Percentiles rank a stretch among this genome's conserved stretches.
phyloP scores from a whole-genome alignment of 2,888 invertebrate genomes.

The Spilosoma lubricipeda region DNA sequence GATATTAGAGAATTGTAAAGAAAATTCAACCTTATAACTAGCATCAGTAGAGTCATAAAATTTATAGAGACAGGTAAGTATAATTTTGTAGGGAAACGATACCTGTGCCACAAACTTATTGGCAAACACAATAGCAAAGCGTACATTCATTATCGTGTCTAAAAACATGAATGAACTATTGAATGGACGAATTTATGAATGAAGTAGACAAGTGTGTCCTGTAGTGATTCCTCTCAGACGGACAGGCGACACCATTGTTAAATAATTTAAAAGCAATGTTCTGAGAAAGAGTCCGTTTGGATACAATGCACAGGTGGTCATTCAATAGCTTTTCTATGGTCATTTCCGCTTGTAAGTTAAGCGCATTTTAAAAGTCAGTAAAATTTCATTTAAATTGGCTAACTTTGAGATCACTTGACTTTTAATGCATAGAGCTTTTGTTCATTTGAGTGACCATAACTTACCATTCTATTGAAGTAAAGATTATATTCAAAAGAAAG shows the following conservation, averaged over 20 bases:
- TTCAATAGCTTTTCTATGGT: slow-evolving; percentile 75
- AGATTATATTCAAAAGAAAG: background rate
- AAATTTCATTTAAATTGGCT: slow-evolving; percentile 26
- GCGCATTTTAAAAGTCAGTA: slow-evolving; percentile 49
- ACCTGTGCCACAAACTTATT: slow-evolving; percentile 62
- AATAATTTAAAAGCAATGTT: slow-evolving; percentile 67
- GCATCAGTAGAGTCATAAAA: background rate
- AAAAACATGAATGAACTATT: slow-evolving; percentile 73
- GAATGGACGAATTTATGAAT: slow-evolving; percentile 64
- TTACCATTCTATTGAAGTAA: background rate
- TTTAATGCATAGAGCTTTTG: background rate
- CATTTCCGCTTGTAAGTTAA: slow-evolving; percentile 71
- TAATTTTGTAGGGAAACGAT: slow-evolving; percentile 43
- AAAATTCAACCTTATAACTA: background rate
- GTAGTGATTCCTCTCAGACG: slow-evolving; percentile 65
- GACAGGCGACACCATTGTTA: slow-evolving; percentile 68
- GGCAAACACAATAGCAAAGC: slow-evolving; percentile 39
- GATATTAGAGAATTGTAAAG: background rate
- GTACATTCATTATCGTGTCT: slow-evolving; percentile 71
- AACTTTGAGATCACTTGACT: slow-evolving; percentile 7
- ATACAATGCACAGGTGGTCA: slow-evolving; percentile 72
- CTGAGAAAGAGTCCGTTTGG: slow-evolving; percentile 55
- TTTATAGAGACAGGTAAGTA: background rate
- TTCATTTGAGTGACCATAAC: background rate
- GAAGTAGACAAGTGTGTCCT: slow-evolving; percentile 67